phyloP scores from a whole-genome alignment of 2,888 invertebrate genomes.

The Rhingia rostrata region DNA sequence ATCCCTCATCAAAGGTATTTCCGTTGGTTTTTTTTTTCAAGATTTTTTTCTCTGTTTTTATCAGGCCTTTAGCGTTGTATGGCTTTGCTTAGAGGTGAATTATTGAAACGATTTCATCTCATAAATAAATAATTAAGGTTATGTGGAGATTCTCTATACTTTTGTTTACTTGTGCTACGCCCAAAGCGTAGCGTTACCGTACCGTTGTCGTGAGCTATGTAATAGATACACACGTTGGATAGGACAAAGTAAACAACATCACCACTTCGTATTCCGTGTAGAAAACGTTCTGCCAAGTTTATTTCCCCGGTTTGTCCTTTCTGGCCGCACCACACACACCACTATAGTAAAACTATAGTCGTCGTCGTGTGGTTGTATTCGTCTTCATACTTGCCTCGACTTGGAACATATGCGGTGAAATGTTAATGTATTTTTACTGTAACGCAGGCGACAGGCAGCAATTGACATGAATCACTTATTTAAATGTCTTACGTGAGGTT shows the following conservation, averaged over 20 bases:
- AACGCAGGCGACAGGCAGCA: slow-evolving; percentile 57
- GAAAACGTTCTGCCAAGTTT: slow-evolving; percentile 58
- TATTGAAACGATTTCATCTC: slow-evolving; percentile 81
- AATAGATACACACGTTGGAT: slow-evolving; percentile 65
- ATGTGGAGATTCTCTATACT: slow-evolving; percentile 69
- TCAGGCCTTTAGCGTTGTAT: slow-evolving; percentile 41
- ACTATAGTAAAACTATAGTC: slow-evolving; percentile 27
- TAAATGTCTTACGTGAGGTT: slow-evolving; percentile 70
- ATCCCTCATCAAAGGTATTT: slow-evolving; percentile 71
- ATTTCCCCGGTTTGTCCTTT: slow-evolving; percentile 52
- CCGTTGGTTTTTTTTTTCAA: slow-evolving; percentile 28
- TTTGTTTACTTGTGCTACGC: slow-evolving; percentile 41
- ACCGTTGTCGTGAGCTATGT: slow-evolving; percentile 47
- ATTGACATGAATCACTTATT: slow-evolving; percentile 73
- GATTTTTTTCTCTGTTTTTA: slow-evolving; percentile 23
- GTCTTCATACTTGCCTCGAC: slow-evolving; percentile 9
- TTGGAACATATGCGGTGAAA: slow-evolving; percentile 59
- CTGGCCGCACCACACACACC: slow-evolving; percentile 13
- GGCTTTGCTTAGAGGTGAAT: slow-evolving; percentile 77
- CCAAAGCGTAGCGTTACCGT: slow-evolving; percentile 14
- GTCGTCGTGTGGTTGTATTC: slow-evolving; percentile 28
- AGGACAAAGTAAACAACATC: slow-evolving; percentile 59
- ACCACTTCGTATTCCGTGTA: slow-evolving; percentile 42
- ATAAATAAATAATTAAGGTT: slow-evolving; percentile 82
- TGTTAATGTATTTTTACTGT: slow-evolving; percentile 70